Base-by-base conservation (phyloP, 53 echinoderm and acorn worm genomes). In the Apostichopus leukothele region DNA sequence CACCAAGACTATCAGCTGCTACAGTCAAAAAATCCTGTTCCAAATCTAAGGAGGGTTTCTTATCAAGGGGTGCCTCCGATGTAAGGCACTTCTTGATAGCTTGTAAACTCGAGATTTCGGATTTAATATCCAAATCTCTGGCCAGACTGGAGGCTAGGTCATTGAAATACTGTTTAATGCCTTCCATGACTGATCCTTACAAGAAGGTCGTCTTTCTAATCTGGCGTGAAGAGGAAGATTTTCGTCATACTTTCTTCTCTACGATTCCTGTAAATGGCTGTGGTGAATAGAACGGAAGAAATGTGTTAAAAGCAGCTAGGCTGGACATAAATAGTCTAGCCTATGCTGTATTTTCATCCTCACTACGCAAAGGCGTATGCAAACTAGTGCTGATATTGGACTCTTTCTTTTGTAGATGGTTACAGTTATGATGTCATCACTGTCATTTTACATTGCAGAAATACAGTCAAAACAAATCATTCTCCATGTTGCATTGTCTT, bases 1-100 rank as follows among this genome's bases (percentile, higher is more conserved):
- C 89, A 52, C 91, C 92, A 14, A 90, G 76, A 77, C 83, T 90
- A 10, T 86, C 80, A 53, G 92, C 92, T 60, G 83, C n/a, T 25
- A 89, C 51, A 5, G 86, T 73, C 73, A 94, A 63, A 88, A 92
- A 94, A 68, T 92, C 89, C 67, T 75, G 89, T 79, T 93, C 93
- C 53, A 93, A 54, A 74, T 93, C 93, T 76, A 26, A 4, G 50
- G 85, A 85, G 22, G 57, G 50, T 67, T 7, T 67, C 19, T 27
- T 50, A 39, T 1, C 21, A 7, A 7, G 50, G 50, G 61, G 5
- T 6, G 66, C 14, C 26, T 85, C 66, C 6, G n/a, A 50, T 10
- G 67, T 25, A 23, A 85, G 66, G 26, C 66, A 6, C 21, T 50
- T 66, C 66, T 60, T 85, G 67, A 85, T 67, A 25, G 85, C 85